Conservation (phyloP, 2,888 invertebrate genomes). For the Mayetiola destructor region DNA sequence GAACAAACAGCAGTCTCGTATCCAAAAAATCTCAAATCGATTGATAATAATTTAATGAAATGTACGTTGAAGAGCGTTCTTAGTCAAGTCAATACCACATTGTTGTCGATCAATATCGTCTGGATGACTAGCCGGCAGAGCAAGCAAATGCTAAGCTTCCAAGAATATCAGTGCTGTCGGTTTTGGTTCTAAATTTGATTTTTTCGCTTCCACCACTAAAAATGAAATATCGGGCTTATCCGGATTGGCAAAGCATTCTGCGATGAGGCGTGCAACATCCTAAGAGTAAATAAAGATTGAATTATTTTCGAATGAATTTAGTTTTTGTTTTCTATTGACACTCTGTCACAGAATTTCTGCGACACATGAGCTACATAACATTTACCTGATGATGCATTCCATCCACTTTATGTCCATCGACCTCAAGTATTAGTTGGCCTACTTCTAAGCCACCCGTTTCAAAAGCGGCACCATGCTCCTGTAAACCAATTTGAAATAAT, state of each 20-base stretch:
- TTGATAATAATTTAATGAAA: too few species aligned
- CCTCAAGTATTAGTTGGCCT: conserved; percentile 85
- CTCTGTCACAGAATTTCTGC: background rate
- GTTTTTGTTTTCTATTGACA: background rate
- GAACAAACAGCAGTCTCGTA: too few species aligned
- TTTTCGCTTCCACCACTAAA: conserved; percentile 83
- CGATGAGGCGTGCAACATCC: conserved; percentile 82
- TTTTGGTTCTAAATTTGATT: conserved; percentile 81
- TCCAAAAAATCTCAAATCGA: too few species aligned
- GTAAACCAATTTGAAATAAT: conserved; percentile 16
- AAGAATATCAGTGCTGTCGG: conserved; percentile 80
- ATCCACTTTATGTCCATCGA: conserved; percentile 65
- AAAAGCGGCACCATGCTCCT: conserved; percentile 91
- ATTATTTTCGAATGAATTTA: background rate
- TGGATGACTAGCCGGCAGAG: conserved; percentile 62
- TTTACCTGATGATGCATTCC: conserved; percentile 62
- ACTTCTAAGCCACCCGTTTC: conserved; percentile 86
- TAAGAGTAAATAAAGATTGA: conserved; percentile 18
- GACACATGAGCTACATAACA: background rate
- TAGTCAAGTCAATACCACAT: conserved; percentile 34
- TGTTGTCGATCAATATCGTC: conserved; percentile 26
- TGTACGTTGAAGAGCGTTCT: background rate
- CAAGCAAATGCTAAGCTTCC: conserved; percentile 84
- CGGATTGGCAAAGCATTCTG: conserved; percentile 82
- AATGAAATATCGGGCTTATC: conserved; percentile 81